Base-by-base conservation (phyloP, 2,113 vertebrate genomes). In the Cettia cetti region DNA sequence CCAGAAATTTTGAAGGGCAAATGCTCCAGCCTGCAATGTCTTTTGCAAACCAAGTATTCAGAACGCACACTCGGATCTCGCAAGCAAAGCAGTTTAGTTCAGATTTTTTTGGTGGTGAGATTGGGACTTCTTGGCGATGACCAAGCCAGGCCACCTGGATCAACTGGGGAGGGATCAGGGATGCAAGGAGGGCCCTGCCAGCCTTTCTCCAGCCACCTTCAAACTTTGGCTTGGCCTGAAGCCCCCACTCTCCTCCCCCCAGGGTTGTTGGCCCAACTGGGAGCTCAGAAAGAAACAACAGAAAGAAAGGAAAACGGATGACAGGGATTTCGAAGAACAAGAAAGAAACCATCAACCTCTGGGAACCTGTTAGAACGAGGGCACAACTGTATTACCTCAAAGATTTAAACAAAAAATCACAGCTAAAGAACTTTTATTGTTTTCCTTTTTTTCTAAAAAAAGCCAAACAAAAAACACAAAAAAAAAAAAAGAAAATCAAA, bases 301-400 rank as follows among this genome's bases (percentile, higher is more conserved):
- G 92, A 64, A 91, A 87, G 94, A 78, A 86, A 91, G 91, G 81
- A 90, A 94, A 95, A 96, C 33, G 68, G 91, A 91, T 60, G 91
- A 53, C 61, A 82, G 86, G 93, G 95, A 97, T 94, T 87, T 66
- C 61, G 70, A 94, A 76, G 28, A 89, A 44, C 27, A 31, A 40
- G 39, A 88, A 70, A 85, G 89, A 90, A 91, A 93, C 77, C 91
- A 97, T 96, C 96, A 50, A 94, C 91, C 97, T 97, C 95, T 97
- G 97, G 97, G 97, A 97, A 96, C 92, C 90, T 97, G 95, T 96
- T 97, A 84, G 96, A 95, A 97, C 86, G 97, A 97, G 97, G 97
- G 96, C 96, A 98, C 97, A 98, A 98, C 97, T 92, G 89, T 91
- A 97, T 98, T 98, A 98, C 97, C 97, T 97, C 97, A 97, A 97